Percentiles rank a stretch among this genome's conserved stretches.
phyloP scores from a whole-genome alignment of 2,797 vertebrate species.

The Corythornis leucogaster region DNA sequence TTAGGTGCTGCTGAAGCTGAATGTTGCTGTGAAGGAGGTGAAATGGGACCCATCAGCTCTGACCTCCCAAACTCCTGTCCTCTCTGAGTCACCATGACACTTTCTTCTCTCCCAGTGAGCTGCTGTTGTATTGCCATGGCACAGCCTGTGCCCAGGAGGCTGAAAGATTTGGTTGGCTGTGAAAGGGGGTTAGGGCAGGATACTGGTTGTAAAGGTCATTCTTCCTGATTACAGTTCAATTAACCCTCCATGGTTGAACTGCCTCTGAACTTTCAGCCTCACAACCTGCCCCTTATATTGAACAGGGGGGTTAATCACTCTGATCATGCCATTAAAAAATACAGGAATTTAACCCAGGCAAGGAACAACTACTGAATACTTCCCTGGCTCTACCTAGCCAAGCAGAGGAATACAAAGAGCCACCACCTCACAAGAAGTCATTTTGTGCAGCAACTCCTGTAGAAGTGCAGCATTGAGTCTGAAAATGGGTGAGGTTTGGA shows the following conservation, averaged over 20 bases:
- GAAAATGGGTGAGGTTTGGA: background rate
- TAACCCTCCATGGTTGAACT: background rate
- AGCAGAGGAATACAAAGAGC: background rate
- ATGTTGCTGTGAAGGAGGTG: background rate
- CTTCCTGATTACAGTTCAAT: background rate
- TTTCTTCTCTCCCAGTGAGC: background rate
- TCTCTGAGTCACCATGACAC: background rate
- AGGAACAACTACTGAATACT: background rate
- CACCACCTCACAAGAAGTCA: background rate
- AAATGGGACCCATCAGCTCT: background rate
- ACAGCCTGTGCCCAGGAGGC: background rate
- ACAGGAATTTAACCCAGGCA: background rate
- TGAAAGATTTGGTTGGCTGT: background rate
- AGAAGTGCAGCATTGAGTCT: fast-evolving
- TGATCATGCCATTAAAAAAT: background rate
- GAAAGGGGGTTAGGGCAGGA: background rate
- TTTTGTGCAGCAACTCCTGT: background rate
- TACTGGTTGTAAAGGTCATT: background rate
- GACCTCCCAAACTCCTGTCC: fast-evolving
- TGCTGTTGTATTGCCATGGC: background rate
- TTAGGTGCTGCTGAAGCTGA: background rate
- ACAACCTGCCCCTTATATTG: background rate
- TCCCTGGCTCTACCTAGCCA: background rate
- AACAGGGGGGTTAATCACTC: background rate
- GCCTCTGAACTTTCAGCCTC: background rate